phyloP scores from a whole-genome alignment of 2,888 invertebrate genomes.

The Strigamia maritima region DNA sequence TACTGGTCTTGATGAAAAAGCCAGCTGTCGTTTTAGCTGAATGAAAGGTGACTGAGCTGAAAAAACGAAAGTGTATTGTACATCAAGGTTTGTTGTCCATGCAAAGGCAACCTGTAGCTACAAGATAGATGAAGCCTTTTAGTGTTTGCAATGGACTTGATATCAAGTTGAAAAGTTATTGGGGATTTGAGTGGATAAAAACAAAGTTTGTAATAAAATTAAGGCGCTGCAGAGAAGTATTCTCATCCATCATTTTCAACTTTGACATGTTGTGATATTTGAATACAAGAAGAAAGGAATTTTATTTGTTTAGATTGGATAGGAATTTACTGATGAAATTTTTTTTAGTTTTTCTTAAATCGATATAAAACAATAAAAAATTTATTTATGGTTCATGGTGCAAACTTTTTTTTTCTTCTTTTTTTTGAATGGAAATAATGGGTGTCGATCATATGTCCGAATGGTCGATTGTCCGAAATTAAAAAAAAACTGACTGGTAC shows the following conservation, averaged over 20 bases:
- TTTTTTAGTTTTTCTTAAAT: background rate
- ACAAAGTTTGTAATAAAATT: conserved; percentile 18
- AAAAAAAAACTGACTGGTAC: too few species aligned
- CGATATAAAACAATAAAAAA: background rate
- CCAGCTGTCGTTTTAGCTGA: background rate
- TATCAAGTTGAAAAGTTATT: background rate
- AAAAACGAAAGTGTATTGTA: background rate
- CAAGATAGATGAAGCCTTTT: conserved; percentile 35
- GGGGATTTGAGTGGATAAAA: background rate
- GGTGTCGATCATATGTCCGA: too few species aligned
- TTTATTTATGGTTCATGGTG: background rate
- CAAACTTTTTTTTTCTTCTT: background rate
- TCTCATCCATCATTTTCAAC: background rate
- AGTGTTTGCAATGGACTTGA: conserved; percentile 1
- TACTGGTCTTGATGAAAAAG: background rate
- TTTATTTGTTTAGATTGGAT: background rate
- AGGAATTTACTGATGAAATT: background rate
- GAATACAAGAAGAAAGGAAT: background rate
- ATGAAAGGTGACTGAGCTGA: background rate
- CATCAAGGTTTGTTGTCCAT: background rate
- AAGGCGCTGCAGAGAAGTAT: background rate
- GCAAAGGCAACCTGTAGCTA: background rate
- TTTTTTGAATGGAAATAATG: too few species aligned
- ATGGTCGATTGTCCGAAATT: too few species aligned
- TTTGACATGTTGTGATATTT: background rate